Base-by-base conservation (phyloP, 2,797 vertebrate species). In the Rachycentron canadum region DNA sequence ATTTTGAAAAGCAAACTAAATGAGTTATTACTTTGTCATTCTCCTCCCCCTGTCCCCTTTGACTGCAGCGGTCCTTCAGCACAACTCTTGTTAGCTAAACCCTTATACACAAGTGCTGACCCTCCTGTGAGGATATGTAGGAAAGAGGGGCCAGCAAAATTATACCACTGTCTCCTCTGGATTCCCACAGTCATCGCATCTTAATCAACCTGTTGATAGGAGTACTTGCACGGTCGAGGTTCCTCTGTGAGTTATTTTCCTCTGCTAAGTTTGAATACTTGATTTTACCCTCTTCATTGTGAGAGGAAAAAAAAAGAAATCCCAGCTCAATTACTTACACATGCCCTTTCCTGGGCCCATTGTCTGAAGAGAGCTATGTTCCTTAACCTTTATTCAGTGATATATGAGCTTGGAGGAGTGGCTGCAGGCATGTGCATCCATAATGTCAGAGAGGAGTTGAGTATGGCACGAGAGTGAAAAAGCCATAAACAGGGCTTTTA, bases 301-400 rank as follows among this genome's bases (percentile, higher is more conserved):
- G 61, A 58, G 23, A 43, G 21, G 13, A 43, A 45, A 45, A n/a
- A 59, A 34, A 30, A 74, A 82, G 19, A 81, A 73, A 79, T 59
- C 34, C 72, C 52, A 69, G 75, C 82, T 88, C 85, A 90, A 88
- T 91, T 91, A 88, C 87, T 88, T 86, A 86, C 84, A 77, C 32
- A 72, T 88, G 89, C 86, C 88, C 88, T 93, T 92, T 92, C 76
- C 80, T 79, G 70, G 45, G 84, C 82, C 79, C 57, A 84, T 83
- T 86, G 87, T 92, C 83, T 85, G 79, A 81, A 73, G 61, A 78
- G 75, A 81, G 75, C 73, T 87, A 68, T 90, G 80, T 92, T 92
- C 79, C 85, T 83, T 94, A 93, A 95, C 93, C 90, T 93, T 94
- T 94, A 91, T 78, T 82, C 64, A 65, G 80, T 91, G 89, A 94